Evolutionary conservation across 2,113 vertebrate genomes (phyloP), one percentile per base, ranked within the genome.

Genomic region (Prunella himalayana): DNA sequence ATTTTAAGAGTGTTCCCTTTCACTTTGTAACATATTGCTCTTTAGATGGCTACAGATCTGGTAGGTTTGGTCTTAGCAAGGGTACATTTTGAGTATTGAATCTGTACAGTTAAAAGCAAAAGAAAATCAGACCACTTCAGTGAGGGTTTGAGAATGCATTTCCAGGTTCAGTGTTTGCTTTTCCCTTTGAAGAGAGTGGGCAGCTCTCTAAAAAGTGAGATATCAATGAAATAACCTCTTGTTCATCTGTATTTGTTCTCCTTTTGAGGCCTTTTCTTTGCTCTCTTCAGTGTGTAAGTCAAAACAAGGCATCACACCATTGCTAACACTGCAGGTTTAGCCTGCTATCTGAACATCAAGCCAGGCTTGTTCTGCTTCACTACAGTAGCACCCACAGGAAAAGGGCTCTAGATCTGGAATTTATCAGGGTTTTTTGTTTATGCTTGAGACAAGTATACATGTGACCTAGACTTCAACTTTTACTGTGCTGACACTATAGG

Each of bases 241-340:
- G 42, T 37, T 90, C 8, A 0, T 84, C 72, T 86, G 0, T 92
- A 76, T 92, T 90, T 71, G 53, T 71, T 88, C 82, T 90, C 57
- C 45, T 91, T 83, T 71, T 28, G 53, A 73, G 56, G 56, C 41
- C 87, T 81, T 86, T 53, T 78, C 88, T 96, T 93, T 92, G 69
- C 65, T 94, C 11, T 60, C 4, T 39, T 83, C 76, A 13, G 27
- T 45, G 75, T 51, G 16, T 83, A 96, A 96, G 60, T 90, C 95
- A 96, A 97, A 97, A 96, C 95, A 96, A 93, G 51, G 50, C 44
- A 39, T 92, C 60, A 19, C 37, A 53, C 65, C 85, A 4, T 13
- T 95, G 94, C 96, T 96, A 95, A 95, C 95, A 23, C 88, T 96
- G 96, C 95, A 94, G 80, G 90, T 97, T 96, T 90, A 90, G 10